Evolutionary conservation across 2,797 vertebrate genomes (phyloP), one percentile per base, ranked within the genome.

Genomic region (Prunella strophiata): DNA sequence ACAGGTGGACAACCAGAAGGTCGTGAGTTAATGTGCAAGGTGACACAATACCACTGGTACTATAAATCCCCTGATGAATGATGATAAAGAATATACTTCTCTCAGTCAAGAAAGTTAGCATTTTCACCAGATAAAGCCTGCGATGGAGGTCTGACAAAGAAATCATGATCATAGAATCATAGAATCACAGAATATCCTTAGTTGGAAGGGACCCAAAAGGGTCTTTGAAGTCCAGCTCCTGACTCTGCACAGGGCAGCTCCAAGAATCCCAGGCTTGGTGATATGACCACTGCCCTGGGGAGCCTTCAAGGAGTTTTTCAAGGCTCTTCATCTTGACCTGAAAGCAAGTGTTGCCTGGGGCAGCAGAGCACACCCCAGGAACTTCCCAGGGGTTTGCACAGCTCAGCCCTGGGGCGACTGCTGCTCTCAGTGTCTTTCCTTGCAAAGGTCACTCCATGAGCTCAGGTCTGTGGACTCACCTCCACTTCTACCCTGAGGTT

Each of bases 321-420:
- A 54, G 73, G 40, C 52, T 55, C 9, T 89, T 57, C 9, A 7
- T 29, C 22, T 8, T 52, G 23, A 26, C 9, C 16, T 38, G 62
- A 63, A 67, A 67, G 18, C 45, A 51, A 42, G 48, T 19, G 61
- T 1, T 5, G 13, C 40, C 0, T 0, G 2, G 15, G 50, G 77
- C 14, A 45, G 15, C 50, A 65, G 45, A 68, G 54, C 42, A 16
- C n/a, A 43, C 3, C 4, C 14, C 2, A 9, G 27, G 59, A 80
- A 45, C 42, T 29, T 67, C 8, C 48, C 72, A 61, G 45, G 3
- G 6, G 21, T 48, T 63, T 10, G 3, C 32, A 36, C 11, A 65
- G 32, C 23, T 48, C 42, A 77, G 32, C 27, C 48, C 5, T 9
- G 29, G 63, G 20, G 29, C 27, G 10, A 10, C 9, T 54, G 26